A percentile compares a stretch with the other conserved stretches of the same genome.
Conservation (phyloP, 2,113 vertebrate species). For the Epinephelus moara region DNA sequence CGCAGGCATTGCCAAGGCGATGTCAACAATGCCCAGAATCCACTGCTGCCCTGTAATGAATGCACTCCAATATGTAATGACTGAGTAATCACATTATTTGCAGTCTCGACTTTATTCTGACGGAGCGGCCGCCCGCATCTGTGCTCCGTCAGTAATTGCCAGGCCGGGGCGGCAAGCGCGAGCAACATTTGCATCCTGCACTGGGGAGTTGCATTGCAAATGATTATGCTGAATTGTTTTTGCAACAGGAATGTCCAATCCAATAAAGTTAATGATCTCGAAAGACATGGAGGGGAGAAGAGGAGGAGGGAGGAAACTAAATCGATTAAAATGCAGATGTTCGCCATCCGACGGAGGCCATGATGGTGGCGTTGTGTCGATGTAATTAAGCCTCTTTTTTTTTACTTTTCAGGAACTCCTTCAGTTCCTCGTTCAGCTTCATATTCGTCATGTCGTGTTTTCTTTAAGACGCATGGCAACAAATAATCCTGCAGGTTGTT, state of each 20-base stretch:
- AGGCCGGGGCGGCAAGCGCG: slow-evolving; percentile 60
- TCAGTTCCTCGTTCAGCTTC: not conserved
- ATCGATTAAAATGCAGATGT: slow-evolving; percentile 84
- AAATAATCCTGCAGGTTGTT: slow-evolving; percentile 4
- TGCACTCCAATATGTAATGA: slow-evolving; percentile 82
- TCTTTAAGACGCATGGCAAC: not conserved
- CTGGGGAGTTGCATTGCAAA: slow-evolving; percentile 77
- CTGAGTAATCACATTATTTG: slow-evolving; percentile 85
- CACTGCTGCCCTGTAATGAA: slow-evolving; percentile 79
- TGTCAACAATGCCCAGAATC: slow-evolving; percentile 79
- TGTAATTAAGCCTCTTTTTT: slow-evolving; percentile 55
- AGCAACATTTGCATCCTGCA: slow-evolving; percentile 77
- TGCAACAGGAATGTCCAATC: slow-evolving; percentile 83
- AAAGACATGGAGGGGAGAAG: slow-evolving; percentile 69
- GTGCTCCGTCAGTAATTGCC: slow-evolving; percentile 81
- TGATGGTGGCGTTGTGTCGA: slow-evolving; percentile 31
- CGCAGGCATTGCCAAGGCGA: slow-evolving; percentile 61
- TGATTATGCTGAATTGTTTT: slow-evolving; percentile 86
- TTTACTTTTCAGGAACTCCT: slow-evolving; percentile 26
- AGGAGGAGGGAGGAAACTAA: slow-evolving; percentile 44
- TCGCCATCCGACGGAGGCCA: slow-evolving; percentile 40
- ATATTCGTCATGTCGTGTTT: slow-evolving; percentile 29
- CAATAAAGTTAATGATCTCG: slow-evolving; percentile 87
- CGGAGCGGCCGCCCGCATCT: slow-evolving; percentile 74
- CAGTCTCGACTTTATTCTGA: slow-evolving; percentile 78